Conservation (phyloP, 2,797 vertebrate species). For the Sebastes kiyomatsui region DNA sequence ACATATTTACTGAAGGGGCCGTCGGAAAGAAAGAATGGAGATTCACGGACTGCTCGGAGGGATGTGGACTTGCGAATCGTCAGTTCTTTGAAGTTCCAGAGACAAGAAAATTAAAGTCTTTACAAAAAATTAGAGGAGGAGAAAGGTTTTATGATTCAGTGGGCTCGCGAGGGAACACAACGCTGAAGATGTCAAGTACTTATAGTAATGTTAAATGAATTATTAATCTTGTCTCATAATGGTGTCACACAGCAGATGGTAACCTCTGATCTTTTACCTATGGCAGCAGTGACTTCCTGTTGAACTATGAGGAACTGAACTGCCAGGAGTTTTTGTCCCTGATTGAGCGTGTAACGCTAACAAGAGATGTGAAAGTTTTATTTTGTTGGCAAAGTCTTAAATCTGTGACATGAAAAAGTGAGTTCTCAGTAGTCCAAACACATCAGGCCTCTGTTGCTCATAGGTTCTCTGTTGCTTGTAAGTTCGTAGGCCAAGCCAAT, state of each 20-base stretch:
- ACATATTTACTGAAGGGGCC: constrained; percentile 83
- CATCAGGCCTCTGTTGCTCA: constrained; percentile 68
- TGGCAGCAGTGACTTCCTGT: not conserved
- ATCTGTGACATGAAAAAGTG: constrained; percentile 57
- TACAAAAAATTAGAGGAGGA: constrained; percentile 79
- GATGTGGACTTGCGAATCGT: constrained; percentile 76
- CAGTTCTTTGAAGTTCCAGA: constrained; percentile 78
- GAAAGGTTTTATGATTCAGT: constrained; percentile 60
- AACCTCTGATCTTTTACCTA: constrained; percentile 35
- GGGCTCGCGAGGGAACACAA: constrained; percentile 38
- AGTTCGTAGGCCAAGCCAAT: constrained; percentile 77
- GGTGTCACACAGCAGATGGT: not conserved
- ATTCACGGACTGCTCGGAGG: constrained; percentile 76
- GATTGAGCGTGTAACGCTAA: constrained; percentile 34
- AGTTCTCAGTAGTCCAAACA: constrained; percentile 60
- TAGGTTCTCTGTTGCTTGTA: constrained; percentile 55
- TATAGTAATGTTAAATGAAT: constrained; percentile 16
- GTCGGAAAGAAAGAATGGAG: constrained; percentile 79
- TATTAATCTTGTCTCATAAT: constrained; percentile 38
- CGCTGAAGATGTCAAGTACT: constrained; percentile 57
- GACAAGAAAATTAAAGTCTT: constrained; percentile 84
- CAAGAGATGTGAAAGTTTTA: constrained; percentile 61
- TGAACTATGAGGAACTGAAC: constrained; percentile 6
- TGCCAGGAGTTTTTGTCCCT: constrained; percentile 2
- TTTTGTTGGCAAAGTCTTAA: constrained; percentile 61